Percentiles rank a stretch among this genome's conserved stretches.
Conservation (phyloP, 2,113 vertebrate species). For the Martes martes region DNA sequence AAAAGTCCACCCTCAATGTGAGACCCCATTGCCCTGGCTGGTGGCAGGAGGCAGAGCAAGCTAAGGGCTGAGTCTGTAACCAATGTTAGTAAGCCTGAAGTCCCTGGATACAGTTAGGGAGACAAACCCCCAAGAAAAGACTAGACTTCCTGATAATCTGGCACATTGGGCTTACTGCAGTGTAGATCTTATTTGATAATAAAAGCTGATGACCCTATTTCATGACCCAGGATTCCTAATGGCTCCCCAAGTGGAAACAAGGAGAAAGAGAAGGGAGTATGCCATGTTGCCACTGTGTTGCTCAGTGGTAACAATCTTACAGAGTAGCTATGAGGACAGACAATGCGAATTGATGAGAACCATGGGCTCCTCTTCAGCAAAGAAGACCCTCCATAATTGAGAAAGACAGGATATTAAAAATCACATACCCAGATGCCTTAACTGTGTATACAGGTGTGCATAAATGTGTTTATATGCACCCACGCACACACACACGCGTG, state of each 20-base stretch:
- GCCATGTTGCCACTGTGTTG: too few species aligned
- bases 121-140: not conserved
- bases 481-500: rapidly evolving
- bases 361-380: not conserved
- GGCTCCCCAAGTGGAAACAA: not conserved
- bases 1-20: not conserved
- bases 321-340: not conserved
- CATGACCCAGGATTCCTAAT: not conserved
- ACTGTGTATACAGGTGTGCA: rapidly evolving
- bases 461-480: not conserved
- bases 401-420: not conserved
- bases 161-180: not conserved
- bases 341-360: not conserved
- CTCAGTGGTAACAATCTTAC: not conserved
- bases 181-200: not conserved
- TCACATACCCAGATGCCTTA: not conserved
- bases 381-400: not conserved
- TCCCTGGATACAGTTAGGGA: not conserved
- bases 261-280: not conserved
- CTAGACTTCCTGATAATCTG: not conserved
- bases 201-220: not conserved
- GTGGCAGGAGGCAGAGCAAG: not conserved
- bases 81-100: not conserved
- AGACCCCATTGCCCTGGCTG: not conserved
- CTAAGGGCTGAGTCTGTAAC: not conserved